Percentiles rank a stretch among this genome's conserved stretches.
These are phyloP conservation scores for Gymnarchus niloticus DNA, from an alignment of 2,113 vertebrate species.

Conservation along the genomic window DNA sequence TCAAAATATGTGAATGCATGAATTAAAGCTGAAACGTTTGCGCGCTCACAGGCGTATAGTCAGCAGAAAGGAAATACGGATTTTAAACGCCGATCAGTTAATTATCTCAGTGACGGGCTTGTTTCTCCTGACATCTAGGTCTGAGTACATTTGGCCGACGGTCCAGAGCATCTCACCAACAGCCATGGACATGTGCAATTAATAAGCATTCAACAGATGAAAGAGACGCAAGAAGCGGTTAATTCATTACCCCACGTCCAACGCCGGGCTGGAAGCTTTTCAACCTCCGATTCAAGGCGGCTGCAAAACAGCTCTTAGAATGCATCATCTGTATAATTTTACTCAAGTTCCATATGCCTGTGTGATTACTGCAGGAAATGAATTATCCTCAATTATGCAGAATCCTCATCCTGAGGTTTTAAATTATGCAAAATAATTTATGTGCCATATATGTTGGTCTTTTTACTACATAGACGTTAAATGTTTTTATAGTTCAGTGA, in stretches of 20 bases:
- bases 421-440: neutral
- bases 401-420: neutral
- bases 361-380: neutral
- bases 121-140: conserved; percentile 5
- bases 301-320: neutral
- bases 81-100: neutral
- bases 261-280: neutral
- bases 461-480: neutral
- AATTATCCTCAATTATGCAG: neutral
- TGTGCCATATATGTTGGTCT: neutral
- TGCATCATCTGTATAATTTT: neutral
- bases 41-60: neutral
- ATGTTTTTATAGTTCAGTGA: neutral
- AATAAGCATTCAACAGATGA: conserved; percentile 33
- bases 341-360: neutral
- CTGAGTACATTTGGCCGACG: conserved; percentile 11
- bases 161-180: conserved; percentile 28
- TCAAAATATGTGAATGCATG: neutral
- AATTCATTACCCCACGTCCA: neutral
- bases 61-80: neutral
- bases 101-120: conserved; percentile 19
- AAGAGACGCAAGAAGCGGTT: conserved; percentile 18
- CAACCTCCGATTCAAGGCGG: conserved; percentile 4
- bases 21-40: neutral
- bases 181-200: conserved; percentile 38